phyloP scores from a whole-genome alignment of 37 sponge, comb jelly and placozoan genomes.

The Agelas oroides region DNA sequence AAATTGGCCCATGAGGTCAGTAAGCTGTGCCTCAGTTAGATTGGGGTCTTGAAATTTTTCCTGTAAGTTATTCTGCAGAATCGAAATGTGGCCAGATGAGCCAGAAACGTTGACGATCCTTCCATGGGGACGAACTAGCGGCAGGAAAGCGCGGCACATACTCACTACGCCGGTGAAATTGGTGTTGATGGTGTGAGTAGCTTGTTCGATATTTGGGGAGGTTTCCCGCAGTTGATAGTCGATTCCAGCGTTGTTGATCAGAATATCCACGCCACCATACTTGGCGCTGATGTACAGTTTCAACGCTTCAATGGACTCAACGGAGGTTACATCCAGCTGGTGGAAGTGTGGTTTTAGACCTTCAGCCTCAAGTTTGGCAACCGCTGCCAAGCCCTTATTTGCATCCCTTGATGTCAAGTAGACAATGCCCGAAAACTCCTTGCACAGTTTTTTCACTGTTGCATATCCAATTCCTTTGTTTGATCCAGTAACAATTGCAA shows the following conservation, averaged over 20 bases:
- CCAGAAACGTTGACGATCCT: conserved; percentile 85
- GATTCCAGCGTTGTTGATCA: conserved; percentile 90
- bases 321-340: conserved; percentile 83
- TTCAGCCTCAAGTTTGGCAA: conserved; percentile 63
- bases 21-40: conserved; percentile 73
- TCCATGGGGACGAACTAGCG: conserved; percentile 74
- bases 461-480: conserved; percentile 95
- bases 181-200: conserved; percentile 58
- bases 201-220: conserved; percentile 85
- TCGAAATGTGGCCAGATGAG: conserved; percentile 28
- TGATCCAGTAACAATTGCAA: conserved; percentile 92
- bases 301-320: conserved; percentile 59
- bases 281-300: conserved; percentile 43
- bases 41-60: conserved; percentile 50
- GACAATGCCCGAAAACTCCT: conserved; percentile 82
- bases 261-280: conserved; percentile 88
- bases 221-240: conserved; percentile 63
- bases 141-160: conserved; percentile 64
- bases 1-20: conserved; percentile 75
- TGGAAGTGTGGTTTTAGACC: conserved; percentile 80
- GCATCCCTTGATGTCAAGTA: conserved; percentile 81
- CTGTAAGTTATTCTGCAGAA: conserved; percentile 15
- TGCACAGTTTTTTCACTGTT: conserved; percentile 85
- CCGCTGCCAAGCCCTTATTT: conserved; percentile 70
- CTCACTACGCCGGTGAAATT: conserved; percentile 88